Evolutionary conservation across 2,113 vertebrate genomes (phyloP), one percentile per base, ranked within the genome.

Genomic region (Cephalopholis sonnerati): DNA sequence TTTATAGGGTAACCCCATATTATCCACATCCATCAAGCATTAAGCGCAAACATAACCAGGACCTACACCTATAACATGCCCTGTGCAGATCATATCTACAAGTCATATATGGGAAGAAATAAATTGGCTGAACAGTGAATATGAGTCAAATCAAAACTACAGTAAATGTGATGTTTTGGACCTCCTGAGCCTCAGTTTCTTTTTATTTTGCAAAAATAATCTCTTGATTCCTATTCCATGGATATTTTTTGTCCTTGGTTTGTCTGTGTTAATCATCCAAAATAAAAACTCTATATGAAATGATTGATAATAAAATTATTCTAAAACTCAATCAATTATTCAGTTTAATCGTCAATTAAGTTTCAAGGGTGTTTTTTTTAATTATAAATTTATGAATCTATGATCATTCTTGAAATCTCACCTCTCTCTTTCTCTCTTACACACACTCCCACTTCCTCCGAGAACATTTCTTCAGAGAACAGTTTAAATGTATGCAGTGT

Each of bases 381-480:
- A 59, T 36, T n/a, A 51, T 55, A 58, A 62, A 82, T 62, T 16
- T 6, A 82, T 70, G 54, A 59, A 66, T 80, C 41, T 51, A 2
- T 57, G 65, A 74, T 71, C 51, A 32, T 15, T 62, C 25, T 25
- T 22, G 9, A 29, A 46, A 64, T 64, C 27, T 27, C 18, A 2
- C 3, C 46, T 27, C 25, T 55, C 13, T 50, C 24, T 50, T 11
- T 24, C 25, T 32, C 3, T 64, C 48, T 25, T 0, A 3, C 20
- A 22, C 51, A 50, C 64, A 63, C 44, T 58, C 72, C 17, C 36
- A 25, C 27, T 50, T 83, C 39, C 64, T 79, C 73, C 16, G 58
- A 78, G 79, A 79, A 77, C 61, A 72, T 82, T 85, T 69, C 68
- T 81, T 82, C 76, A 58, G 73, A 84, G 80, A 86, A 65, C 75